phyloP scores from a whole-genome alignment of 2,888 invertebrate genomes.

The Elegia similella region DNA sequence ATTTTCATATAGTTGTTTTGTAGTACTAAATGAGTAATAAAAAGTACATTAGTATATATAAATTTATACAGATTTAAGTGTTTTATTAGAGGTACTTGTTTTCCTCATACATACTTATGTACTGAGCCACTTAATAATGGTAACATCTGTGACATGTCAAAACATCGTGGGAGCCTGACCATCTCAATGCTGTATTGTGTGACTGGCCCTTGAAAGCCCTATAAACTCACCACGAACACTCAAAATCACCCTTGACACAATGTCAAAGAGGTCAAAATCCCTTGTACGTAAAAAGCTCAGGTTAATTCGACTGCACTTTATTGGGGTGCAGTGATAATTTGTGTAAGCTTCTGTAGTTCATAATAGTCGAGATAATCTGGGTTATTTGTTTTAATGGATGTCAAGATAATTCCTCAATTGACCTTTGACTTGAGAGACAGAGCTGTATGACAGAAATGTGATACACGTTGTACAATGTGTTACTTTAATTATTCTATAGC shows the following conservation, averaged over 20 bases:
- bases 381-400: conserved; percentile 13
- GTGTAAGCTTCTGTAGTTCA: conserved; percentile 31
- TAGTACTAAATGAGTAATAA: too few species aligned
- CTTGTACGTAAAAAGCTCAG: neutral
- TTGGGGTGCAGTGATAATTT: conserved; percentile 39
- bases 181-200: conserved; percentile 59
- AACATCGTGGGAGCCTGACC: conserved; percentile 69
- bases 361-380: conserved; percentile 5
- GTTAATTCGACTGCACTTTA: conserved; percentile 15
- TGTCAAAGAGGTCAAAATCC: neutral
- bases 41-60: too few species aligned
- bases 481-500: neutral
- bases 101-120: neutral
- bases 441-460: too few species aligned
- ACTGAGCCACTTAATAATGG: neutral
- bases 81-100: too few species aligned
- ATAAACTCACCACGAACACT: neutral
- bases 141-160: conserved; percentile 35
- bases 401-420: neutral
- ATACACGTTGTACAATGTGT: too few species aligned
- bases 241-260: neutral
- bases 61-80: too few species aligned
- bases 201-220: conserved; percentile 37
- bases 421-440: neutral
- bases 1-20: too few species aligned